Conservation (phyloP, 2,113 vertebrate species). For the Balaeniceps rex region DNA sequence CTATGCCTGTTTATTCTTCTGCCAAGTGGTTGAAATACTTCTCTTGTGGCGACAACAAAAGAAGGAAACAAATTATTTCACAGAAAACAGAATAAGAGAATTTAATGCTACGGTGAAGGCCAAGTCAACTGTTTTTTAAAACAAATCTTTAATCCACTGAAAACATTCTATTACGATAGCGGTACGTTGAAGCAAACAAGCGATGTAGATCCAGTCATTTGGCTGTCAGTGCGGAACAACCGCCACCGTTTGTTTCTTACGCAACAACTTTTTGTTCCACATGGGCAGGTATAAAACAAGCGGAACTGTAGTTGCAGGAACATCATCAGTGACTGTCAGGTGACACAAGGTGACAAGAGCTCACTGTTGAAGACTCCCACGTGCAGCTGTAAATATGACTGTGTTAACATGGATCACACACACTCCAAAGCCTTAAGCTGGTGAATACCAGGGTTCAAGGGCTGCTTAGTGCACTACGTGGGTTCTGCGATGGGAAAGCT, state of each 20-base stretch:
- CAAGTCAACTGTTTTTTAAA: constrained; percentile 7
- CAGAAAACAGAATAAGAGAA: background rate
- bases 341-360: background rate
- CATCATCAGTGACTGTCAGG: background rate
- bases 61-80: background rate
- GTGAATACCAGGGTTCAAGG: background rate
- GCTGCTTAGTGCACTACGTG: accelerated
- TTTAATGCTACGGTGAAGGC: background rate
- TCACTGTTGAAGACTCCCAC: background rate
- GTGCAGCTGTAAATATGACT: background rate
- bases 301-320: background rate
- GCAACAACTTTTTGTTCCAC: background rate
- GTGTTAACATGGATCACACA: accelerated
- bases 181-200: background rate
- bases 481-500: background rate
- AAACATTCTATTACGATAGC: background rate
- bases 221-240: background rate
- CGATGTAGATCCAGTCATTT: background rate
- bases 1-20: background rate
- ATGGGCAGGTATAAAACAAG: background rate
- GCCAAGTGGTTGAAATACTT: background rate
- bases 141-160: background rate
- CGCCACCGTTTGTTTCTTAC: background rate
- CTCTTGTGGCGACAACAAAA: background rate
- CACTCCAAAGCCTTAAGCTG: background rate